These are phyloP conservation scores for Syngnathus floridae DNA, from an alignment of 2,113 vertebrate species.

Conservation along the genomic window DNA sequence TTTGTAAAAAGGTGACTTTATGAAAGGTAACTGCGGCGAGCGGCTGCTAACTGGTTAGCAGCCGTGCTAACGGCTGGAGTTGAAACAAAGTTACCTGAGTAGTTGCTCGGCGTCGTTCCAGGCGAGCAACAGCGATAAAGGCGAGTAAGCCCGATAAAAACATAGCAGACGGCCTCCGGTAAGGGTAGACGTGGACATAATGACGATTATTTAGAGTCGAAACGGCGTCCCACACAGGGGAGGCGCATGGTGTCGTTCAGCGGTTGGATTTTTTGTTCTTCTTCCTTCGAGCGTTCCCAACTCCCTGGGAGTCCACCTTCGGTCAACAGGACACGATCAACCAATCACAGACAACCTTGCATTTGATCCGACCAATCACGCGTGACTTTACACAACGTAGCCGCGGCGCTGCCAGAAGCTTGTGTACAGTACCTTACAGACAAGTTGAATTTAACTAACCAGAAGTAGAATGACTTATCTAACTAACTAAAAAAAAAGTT, in stretches of 20 bases:
- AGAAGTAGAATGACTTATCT: background rate
- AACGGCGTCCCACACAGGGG: slow-evolving; percentile 37
- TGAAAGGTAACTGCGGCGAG: slow-evolving; percentile 17
- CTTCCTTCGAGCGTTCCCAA: slow-evolving; percentile 45
- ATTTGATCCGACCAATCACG: slow-evolving; percentile 45
- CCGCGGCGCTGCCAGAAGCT: slow-evolving; percentile 19
- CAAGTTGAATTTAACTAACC: background rate
- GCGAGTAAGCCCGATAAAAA: background rate
- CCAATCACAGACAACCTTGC: slow-evolving; percentile 64
- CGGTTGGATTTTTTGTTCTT: slow-evolving; percentile 33
- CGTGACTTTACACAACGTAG: slow-evolving; percentile 27
- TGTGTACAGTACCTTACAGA: background rate
- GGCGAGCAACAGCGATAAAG: slow-evolving; percentile 25
- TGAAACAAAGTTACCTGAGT: slow-evolving; percentile 66
- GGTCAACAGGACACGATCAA: slow-evolving; percentile 42
- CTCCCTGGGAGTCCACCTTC: slow-evolving; percentile 63
- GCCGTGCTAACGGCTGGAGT: slow-evolving; percentile 54
- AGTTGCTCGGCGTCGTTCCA: slow-evolving; percentile 33
- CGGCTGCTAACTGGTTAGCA: slow-evolving; percentile 48
- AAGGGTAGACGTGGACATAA: slow-evolving; percentile 12
- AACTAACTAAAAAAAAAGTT: background rate
- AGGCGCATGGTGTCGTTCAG: slow-evolving; percentile 57
- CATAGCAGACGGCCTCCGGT: background rate
- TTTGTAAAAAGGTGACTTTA: slow-evolving; percentile 8
- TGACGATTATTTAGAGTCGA: slow-evolving; percentile 21